phyloP scores from a whole-genome alignment of 1,140 invertebrate species.

The Drosophila subobscura region DNA sequence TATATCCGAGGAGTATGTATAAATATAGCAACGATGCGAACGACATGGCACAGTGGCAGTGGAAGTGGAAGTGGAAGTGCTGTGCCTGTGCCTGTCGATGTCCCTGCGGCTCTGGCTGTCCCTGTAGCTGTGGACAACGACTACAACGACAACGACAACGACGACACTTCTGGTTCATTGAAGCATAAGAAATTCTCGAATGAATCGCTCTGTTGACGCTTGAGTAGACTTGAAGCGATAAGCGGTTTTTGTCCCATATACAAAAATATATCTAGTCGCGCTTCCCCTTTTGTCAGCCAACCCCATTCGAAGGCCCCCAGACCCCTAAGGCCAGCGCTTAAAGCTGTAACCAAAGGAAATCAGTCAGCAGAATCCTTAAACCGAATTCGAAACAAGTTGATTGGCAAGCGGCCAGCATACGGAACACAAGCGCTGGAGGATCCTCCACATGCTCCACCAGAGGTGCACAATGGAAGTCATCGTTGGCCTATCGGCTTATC shows the following conservation, averaged over 20 bases:
- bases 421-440: too few species aligned
- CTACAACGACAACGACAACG: constrained; percentile 44
- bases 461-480: too few species aligned
- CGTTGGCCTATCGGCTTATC: too few species aligned
- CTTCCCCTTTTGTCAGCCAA: constrained; percentile 26
- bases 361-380: neutral
- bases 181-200: constrained; percentile 82
- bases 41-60: constrained; percentile 13
- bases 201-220: constrained; percentile 80
- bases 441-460: too few species aligned
- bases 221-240: constrained; percentile 82
- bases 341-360: constrained; percentile 12
- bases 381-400: too few species aligned
- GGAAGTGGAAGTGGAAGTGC: too few species aligned
- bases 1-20: constrained; percentile 21
- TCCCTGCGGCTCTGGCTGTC: too few species aligned
- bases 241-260: constrained; percentile 77
- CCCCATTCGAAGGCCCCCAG: neutral
- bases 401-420: too few species aligned
- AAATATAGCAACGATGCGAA: constrained; percentile 53
- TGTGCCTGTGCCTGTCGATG: too few species aligned
- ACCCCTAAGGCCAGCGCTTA: constrained; percentile 38
- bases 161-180: constrained; percentile 80
- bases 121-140: constrained; percentile 6
- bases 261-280: constrained; percentile 74